Base-by-base conservation (phyloP, 2,888 invertebrate species). In the Agrotis ipsilon region DNA sequence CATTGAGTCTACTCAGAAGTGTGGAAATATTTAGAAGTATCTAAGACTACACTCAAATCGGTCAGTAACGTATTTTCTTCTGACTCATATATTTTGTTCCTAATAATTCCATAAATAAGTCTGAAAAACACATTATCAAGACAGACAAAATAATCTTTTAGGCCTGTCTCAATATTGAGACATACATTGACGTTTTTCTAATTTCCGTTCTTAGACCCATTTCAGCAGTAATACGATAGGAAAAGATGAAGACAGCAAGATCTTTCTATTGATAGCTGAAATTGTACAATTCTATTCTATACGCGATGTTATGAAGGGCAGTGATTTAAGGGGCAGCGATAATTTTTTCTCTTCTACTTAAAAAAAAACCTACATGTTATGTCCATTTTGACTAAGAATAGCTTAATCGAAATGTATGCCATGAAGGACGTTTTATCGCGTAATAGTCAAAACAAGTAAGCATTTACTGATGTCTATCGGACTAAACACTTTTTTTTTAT, bases 241-340 rank as follows among this genome's bases (percentile, higher is more conserved):
- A 58, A 68, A 73, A 66, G 62, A 69, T 68, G 62, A 67, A 79
- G 51, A 57, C 63, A 77, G 63, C n/a, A 72, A 75, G 55, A 75
- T 72, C 18, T 78, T 65, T 67, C 51, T 66, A 67, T 72, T 68
- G 32, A 65, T 73, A 72, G 68, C 63, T 75, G 57, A 62, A 57
- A 57, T 59, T 54, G 49, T 21, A 59, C 45, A 51, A 49, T 69
- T 68, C 57, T 27, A 60, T 72, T 61, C 66, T 75, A 63, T 63
- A 65, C 70, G 73, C 70, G 67, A 83, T 54, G 51, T 68, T 57
- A 55, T 39, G 0, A 70, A 64, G 49, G 68, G 70, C 70, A 74
- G 85, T 84, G 64, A 19, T 52, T 49, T 11, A 32, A 9, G 11
- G 57, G 54, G 69, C 68, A 77, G 73, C 62, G 49, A 14, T 0